Percentiles rank a stretch among this genome's conserved stretches.
Evolutionary conservation across 2,888 invertebrate genomes (phyloP).

Genomic region (Mimas tiliae): DNA sequence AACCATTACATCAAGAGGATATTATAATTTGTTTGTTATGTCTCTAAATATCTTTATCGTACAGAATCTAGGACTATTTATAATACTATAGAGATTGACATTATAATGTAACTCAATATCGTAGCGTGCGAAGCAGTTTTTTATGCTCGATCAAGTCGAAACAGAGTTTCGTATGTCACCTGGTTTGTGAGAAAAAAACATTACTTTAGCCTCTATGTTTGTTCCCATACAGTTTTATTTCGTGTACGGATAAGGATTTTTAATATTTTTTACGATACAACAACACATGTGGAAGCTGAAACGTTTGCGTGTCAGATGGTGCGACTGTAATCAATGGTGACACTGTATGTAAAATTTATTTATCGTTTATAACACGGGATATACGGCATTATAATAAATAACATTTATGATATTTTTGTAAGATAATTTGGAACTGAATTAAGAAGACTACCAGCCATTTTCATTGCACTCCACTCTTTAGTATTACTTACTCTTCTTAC

Average conservation of each 20-base stretch:
- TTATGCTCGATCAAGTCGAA: constrained; percentile 78
- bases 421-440: neutral
- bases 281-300: constrained; percentile 60
- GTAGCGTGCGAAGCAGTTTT: constrained; percentile 72
- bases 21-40: neutral
- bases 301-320: constrained; percentile 67
- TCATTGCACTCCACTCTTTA: neutral
- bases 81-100: constrained; percentile 43
- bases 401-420: neutral
- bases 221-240: constrained; percentile 40
- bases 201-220: constrained; percentile 45
- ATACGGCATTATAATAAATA: neutral
- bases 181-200: constrained; percentile 46
- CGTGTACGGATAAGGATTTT: constrained; percentile 31
- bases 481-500: neutral
- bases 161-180: constrained; percentile 75
- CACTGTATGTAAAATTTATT: constrained; percentile 46
- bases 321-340: constrained; percentile 55
- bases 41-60: neutral
- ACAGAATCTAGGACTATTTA: constrained; percentile 31
- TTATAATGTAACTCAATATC: constrained; percentile 66
- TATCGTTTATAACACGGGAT: constrained; percentile 30
- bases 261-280: constrained; percentile 43
- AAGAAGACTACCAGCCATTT: neutral
- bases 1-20: neutral